A percentile compares a stretch with the other conserved stretches of the same genome.
Conservation (phyloP, 2,113 vertebrate species). For the Brachyhypopomus occidentalis region DNA sequence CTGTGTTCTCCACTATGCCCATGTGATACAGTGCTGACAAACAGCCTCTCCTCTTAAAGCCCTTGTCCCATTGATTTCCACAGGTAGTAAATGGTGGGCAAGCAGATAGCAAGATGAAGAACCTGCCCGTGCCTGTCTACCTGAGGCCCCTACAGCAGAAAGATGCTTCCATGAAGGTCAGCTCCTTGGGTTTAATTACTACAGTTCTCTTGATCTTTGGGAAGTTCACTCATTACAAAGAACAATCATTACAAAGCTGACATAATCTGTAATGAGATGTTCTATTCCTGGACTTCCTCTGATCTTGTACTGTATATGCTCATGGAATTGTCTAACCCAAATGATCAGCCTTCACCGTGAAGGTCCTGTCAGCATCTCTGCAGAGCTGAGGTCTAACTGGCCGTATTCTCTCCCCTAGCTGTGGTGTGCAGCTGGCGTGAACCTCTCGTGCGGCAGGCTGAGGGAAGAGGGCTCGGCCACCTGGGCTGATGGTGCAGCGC, state of each 20-base stretch:
- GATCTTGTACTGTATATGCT: background rate
- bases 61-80: background rate
- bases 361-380: background rate
- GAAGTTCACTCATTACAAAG: constrained; percentile 7
- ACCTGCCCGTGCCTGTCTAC: constrained; percentile 93
- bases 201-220: too few species aligned
- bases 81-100: constrained; percentile 80
- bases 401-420: constrained; percentile 71
- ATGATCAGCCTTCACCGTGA: background rate
- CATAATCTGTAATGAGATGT: background rate
- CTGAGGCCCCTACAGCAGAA: constrained; percentile 93
- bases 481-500: constrained; percentile 16
- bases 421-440: constrained; percentile 95
- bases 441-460: constrained; percentile 80
- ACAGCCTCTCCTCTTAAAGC: background rate
- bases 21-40: background rate
- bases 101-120: constrained; percentile 89
- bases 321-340: background rate
- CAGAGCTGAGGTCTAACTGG: background rate
- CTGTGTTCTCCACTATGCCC: background rate
- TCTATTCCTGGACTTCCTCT: background rate
- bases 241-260: background rate
- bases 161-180: constrained; percentile 95
- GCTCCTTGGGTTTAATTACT: background rate
- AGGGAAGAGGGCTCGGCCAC: constrained; percentile 51